Evolutionary conservation across 2,888 invertebrate species (phyloP), one percentile per base, ranked within the genome.

Genomic region (Drosophila subsilvestris): DNA sequence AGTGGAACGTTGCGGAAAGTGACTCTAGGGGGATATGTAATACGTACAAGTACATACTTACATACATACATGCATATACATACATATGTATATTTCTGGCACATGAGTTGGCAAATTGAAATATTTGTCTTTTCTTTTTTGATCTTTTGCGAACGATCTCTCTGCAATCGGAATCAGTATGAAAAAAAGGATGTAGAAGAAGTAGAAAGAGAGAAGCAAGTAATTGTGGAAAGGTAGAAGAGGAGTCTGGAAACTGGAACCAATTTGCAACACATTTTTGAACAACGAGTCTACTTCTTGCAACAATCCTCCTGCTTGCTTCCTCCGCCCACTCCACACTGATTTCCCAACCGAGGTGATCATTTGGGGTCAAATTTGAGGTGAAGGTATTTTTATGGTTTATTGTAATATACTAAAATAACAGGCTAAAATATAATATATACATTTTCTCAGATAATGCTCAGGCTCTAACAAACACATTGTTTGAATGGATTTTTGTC

Each of bases 221-320:
- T 53, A 54, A 66, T 57, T 54, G 25, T 29, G 17, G 53, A 20
- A 61, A 27, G 67, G 68, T 53, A 57, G 74, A 51, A 42, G 54
- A 70, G 62, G 57, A 75, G 81, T 77, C 85, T 87, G 82, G 86
- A 83, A 83, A 83, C 82, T 83, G 82, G 82, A 83, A 87, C 85
- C 86, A 83, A 83, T 83, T 83, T 83, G 83, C 88, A 87, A 85
- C 82, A 83, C 85, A 80, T 82, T 78, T 86, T 76, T 85, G 78
- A 73, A 78, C 48, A 49, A 60, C 70, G 69, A 60, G 68, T 62
- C 59, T 59, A 75, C 66, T 67, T 61, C 73, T 60, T 58, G 67
- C 65, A 14, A 29, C n/a, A 22, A n/a, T n/a, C n/a, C 29, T 12
- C 29, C 55, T 7, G 18, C 20, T 32, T 18, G 12, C 37, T 17